Conservation (phyloP, 2,888 invertebrate species). For the Drosophila monieri region DNA sequence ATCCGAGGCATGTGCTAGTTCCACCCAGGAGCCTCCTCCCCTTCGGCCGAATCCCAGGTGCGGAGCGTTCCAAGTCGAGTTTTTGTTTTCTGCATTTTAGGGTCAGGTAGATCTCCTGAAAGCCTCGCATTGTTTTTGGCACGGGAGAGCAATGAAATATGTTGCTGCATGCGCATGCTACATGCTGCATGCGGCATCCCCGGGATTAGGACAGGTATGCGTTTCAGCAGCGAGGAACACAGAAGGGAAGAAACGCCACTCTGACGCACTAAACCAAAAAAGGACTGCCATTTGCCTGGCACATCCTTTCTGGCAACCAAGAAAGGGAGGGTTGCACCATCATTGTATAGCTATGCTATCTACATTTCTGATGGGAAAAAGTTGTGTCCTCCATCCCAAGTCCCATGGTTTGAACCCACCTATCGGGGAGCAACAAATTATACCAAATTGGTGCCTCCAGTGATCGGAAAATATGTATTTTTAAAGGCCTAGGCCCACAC, state of each 20-base stretch:
- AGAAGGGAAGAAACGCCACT: neutral
- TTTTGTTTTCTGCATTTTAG: conserved; percentile 52
- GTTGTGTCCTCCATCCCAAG: too few relatives aligned
- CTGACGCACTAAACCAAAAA: conserved; percentile 12
- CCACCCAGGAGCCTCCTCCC: conserved; percentile 20
- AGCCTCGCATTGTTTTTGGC: conserved; percentile 64
- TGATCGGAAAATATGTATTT: neutral
- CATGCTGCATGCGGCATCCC: conserved; percentile 61
- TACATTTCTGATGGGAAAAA: too few relatives aligned
- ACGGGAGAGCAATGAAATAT: conserved; percentile 36
- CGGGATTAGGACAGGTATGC: conserved; percentile 72
- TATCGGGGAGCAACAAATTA: too few relatives aligned
- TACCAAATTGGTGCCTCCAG: too few relatives aligned
- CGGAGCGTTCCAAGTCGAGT: conserved; percentile 53
- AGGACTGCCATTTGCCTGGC: neutral
- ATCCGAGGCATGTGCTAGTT: conserved; percentile 35
- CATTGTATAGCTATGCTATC: too few relatives aligned
- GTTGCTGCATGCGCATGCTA: conserved; percentile 32
- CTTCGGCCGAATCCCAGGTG: conserved; percentile 67
- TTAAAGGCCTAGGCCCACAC: neutral
- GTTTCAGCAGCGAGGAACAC: conserved; percentile 39
- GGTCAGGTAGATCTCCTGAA: conserved; percentile 73
- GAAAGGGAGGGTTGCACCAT: neutral
- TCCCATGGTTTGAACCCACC: too few relatives aligned
- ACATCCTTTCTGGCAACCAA: neutral